Percentiles rank a stretch among this genome's conserved stretches.
Conservation (phyloP, 1,140 invertebrate genomes). For the Holcopasites calliopsidis region DNA sequence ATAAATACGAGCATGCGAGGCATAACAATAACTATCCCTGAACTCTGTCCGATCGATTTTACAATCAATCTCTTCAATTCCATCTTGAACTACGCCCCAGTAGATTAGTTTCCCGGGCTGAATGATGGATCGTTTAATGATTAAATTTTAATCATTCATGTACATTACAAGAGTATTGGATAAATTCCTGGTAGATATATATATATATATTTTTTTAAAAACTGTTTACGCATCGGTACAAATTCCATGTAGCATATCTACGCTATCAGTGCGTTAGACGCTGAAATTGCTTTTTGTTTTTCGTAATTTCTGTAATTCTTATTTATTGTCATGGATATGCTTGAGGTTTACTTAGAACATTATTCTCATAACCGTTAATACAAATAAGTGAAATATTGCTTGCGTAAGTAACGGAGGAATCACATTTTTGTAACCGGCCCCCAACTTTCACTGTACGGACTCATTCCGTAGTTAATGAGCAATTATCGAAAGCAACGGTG, state of each 20-base stretch:
- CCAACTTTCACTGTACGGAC: slow-evolving; percentile 28
- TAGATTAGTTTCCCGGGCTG: slow-evolving; percentile 92
- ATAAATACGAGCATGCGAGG: too few relatives aligned
- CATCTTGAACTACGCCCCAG: slow-evolving; percentile 88
- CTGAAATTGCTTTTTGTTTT: background rate
- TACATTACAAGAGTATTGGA: background rate
- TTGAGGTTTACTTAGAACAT: background rate
- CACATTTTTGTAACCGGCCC: background rate
- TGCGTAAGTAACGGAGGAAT: background rate
- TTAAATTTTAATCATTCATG: background rate
- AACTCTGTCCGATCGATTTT: too few relatives aligned
- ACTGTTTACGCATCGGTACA: background rate
- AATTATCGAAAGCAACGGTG: slow-evolving; percentile 25
- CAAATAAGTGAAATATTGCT: background rate
- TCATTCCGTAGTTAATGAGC: slow-evolving; percentile 25
- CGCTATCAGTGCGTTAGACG: background rate
- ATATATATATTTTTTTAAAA: background rate
- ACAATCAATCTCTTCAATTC: slow-evolving; percentile 92
- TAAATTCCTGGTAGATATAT: too few relatives aligned
- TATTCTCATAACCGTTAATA: background rate
- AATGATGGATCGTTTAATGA: background rate
- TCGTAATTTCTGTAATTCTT: background rate
- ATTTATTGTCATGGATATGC: background rate
- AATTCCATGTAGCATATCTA: background rate
- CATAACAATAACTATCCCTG: too few relatives aligned